Evolutionary conservation across 2,113 vertebrate species (phyloP).

Genomic region (Misgurnus anguillicaudatus): DNA sequence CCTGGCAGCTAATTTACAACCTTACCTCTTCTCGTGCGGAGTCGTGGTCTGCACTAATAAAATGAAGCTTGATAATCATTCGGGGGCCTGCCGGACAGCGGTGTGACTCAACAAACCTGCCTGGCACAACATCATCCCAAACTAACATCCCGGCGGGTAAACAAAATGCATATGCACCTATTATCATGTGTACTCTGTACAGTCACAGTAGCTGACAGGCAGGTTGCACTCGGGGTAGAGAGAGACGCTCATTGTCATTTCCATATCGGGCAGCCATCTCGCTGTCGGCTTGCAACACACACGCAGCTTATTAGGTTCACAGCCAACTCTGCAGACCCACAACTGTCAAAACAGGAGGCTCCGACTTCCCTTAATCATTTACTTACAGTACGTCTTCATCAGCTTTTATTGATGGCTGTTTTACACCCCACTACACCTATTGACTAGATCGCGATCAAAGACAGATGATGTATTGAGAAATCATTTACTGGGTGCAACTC

Average conservation of each 20-base stretch:
- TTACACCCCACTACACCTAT: constrained; percentile 73
- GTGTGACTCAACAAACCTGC: constrained; percentile 38
- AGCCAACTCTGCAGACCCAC: constrained; percentile 26
- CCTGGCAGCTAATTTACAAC: constrained; percentile 69
- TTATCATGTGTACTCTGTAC: constrained; percentile 22
- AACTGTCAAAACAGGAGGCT: constrained; percentile 38
- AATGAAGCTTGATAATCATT: constrained; percentile 61
- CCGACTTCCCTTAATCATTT: constrained; percentile 38
- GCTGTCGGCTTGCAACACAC: background rate
- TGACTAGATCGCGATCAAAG: constrained; percentile 73
- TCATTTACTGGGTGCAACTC: constrained; percentile 73
- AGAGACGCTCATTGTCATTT: constrained; percentile 30
- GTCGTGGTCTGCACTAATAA: constrained; percentile 59
- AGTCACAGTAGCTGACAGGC: constrained; percentile 24
- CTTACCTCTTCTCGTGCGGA: constrained; percentile 50
- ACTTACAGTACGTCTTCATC: constrained; percentile 55
- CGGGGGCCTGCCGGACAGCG: constrained; percentile 53
- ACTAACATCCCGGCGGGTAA: constrained; percentile 24
- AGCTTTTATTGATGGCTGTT: constrained; percentile 69
- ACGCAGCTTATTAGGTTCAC: constrained; percentile 26
- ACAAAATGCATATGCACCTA: constrained; percentile 24
- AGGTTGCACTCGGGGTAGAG: constrained; percentile 29
- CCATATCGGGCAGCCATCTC: constrained; percentile 24
- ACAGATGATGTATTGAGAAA: constrained; percentile 73
- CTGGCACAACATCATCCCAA: constrained; percentile 38